Base-by-base conservation (phyloP, 2,888 invertebrate species). In the Drosophila setosimentum region DNA sequence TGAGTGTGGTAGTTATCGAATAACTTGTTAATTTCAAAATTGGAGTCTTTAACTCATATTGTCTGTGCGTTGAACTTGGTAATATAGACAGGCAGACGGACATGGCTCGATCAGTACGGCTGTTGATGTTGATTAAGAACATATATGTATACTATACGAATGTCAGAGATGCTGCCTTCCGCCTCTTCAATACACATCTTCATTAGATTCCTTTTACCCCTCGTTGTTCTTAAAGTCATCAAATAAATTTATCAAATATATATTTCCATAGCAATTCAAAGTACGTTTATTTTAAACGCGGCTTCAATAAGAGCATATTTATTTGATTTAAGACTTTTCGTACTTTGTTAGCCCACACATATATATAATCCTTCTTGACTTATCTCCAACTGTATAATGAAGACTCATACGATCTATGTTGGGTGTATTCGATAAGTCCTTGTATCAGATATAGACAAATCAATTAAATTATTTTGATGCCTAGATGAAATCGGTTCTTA, bases 401-500 rank as follows among this genome's bases (percentile, higher is more conserved):
- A 32, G 7, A 8, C 51, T 30, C 30, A 13, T 18, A 1, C 21
- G 24, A 54, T 33, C 32, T 3, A 53, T 24, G 24, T 33, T 11
- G 21, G 42, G 16, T 45, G 8, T 16, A 24, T 16, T 8, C 8
- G 16, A 45, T 45, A 45, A 1, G 8, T 24, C 16, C 45, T 16
- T 5, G 7, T 8, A 24, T 45, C 49, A 21, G 1, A 45, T 18
- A 48, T 24, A 3, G 13, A 2, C 48, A 30, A 53, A 58, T 60
- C 51, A 62, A 49, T 49, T 62, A 45, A 60, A 51, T 4, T 45
- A 53, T 72, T 65, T 55, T 48, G 62, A 29, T 16, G 53, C 48
- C 33, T 24, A 54, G 27, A 42, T 50, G 29, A 53, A 32, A 42
- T 32, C 53, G 49, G 49, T 59, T 35, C 32, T 29, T 58, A 35